phyloP scores from a whole-genome alignment of 2,797 vertebrate genomes.

The Threskiornis aethiopicus region DNA sequence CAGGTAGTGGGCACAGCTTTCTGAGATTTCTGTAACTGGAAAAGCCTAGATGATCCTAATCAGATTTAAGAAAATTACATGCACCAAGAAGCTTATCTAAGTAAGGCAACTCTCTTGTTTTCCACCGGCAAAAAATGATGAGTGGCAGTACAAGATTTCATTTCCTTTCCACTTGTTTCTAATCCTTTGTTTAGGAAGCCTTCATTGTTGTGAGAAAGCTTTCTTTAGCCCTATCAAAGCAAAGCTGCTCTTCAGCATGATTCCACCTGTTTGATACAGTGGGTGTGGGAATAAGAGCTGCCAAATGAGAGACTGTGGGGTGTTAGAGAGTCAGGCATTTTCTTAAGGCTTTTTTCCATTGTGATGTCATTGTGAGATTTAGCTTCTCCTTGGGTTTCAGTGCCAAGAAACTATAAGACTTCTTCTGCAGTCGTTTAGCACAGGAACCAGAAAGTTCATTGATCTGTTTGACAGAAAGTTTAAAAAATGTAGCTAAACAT shows the following conservation, averaged over 20 bases:
- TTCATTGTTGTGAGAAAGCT: slow-evolving; percentile 43
- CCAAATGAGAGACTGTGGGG: background rate
- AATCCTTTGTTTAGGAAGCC: slow-evolving; percentile 66
- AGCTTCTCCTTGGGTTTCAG: background rate
- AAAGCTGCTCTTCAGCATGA: slow-evolving; percentile 11
- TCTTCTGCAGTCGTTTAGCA: background rate
- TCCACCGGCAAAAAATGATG: slow-evolving; percentile 39
- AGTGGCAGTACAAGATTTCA: slow-evolving; percentile 51
- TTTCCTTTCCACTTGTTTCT: slow-evolving; percentile 48
- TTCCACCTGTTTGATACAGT: background rate
- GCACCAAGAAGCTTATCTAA: background rate
- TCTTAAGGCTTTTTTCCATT: background rate
- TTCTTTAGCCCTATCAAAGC: slow-evolving; percentile 49
- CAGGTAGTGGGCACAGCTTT: background rate
- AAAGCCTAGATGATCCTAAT: slow-evolving; percentile 57
- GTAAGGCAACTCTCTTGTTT: slow-evolving; percentile 37
- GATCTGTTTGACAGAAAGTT: background rate
- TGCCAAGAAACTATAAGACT: background rate
- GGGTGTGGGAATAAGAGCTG: background rate
- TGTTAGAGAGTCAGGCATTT: background rate
- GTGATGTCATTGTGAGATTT: background rate
- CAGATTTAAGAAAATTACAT: slow-evolving; percentile 59
- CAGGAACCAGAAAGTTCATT: background rate
- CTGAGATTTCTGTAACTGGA: background rate
- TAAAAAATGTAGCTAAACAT: background rate